Evolutionary conservation across 2,797 vertebrate genomes (phyloP), one percentile per base, ranked within the genome.

Genomic region (Tamandua tetradactyla): DNA sequence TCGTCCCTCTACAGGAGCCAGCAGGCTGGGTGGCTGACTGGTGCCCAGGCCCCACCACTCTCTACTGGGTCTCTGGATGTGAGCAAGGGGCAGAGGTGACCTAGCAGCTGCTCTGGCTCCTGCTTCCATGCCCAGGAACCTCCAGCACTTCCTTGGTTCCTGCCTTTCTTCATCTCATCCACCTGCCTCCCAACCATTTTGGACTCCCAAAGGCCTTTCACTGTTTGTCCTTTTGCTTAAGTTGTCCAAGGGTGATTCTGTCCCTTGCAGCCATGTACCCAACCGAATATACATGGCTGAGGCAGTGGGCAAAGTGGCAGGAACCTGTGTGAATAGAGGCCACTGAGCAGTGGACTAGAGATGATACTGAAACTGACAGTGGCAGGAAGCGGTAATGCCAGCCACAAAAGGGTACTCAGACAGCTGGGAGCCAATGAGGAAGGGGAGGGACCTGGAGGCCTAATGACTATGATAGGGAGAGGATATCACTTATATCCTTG

Each of bases 61-160:
- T 35, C 30, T 30, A 17, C 4, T 35, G 49, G 62, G 3, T 30
- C 69, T 86, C 7, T 15, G 84, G 32, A 40, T 37, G 44, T 35
- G 7, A 74, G n/a, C 25, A 14, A 0, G 0, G 8, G 49, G 55
- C 71, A 20, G 49, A 25, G 85, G 75, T 35, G 12, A 32, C 55
- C 9, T 0, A 9, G 27, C 27, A 68, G 55, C 44, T 7, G 61
- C 74, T 18, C 14, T 0, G 0, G 1, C 4, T 35, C 25, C 55
- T 49, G 8, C 74, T 42, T 40, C 42, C 66, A 55, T 11, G 14
- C 59, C 62, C 37, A 6, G 30, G 61, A 22, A 7, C 13, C 9
- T n/a, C 23, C 4, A 17, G 52, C 10, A 17, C 12, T 25, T 18
- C 25, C 86, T 44, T 20, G n/a, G 59, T 47, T 75, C 40, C 59